Conservation (phyloP, 2,797 vertebrate species). For the Enteromius mattozi region DNA sequence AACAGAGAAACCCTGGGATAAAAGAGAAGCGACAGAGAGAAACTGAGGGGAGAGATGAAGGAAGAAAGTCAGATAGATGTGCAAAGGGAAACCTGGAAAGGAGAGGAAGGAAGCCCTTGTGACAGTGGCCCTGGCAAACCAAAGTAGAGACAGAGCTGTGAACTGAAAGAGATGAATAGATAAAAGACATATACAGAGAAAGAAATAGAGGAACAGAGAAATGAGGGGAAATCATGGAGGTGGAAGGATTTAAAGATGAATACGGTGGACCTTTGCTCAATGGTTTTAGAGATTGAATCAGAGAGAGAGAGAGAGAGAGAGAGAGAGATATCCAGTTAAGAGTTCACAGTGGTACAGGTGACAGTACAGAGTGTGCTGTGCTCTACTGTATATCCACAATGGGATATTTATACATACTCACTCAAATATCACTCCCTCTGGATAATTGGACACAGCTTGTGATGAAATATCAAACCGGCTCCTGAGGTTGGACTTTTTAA, state of each 20-base stretch:
- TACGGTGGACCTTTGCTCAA: constrained; percentile 17
- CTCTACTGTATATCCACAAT: constrained; percentile 30
- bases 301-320: background rate
- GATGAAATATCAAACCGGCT: constrained; percentile 57
- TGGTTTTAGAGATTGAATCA: constrained; percentile 24
- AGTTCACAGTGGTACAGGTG: constrained; percentile 27
- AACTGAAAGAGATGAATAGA: constrained; percentile 30
- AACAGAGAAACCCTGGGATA: constrained; percentile 41
- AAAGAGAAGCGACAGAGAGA: constrained; percentile 18
- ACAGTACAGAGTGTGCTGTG: constrained; percentile 35
- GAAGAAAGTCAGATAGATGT: constrained; percentile 23
- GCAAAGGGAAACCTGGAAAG: constrained; percentile 15
- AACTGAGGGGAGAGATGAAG: constrained; percentile 30
- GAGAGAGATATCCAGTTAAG: background rate
- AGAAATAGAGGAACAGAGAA: constrained; percentile 10
- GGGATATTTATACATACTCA: constrained; percentile 52
- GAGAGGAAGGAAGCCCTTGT: background rate
- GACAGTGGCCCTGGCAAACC: constrained; percentile 6
- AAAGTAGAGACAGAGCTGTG: constrained; percentile 31
- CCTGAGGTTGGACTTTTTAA: constrained; percentile 24
- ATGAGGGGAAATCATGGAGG: background rate
- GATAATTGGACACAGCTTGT: constrained; percentile 44
- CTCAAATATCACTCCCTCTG: constrained; percentile 50
- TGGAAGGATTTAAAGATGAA: constrained; percentile 33
- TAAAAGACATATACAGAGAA: constrained; percentile 4